Percentiles rank a stretch among this genome's conserved stretches.
phyloP scores from a whole-genome alignment of 2,797 vertebrate species.

The Melanotaenia nigrans region DNA sequence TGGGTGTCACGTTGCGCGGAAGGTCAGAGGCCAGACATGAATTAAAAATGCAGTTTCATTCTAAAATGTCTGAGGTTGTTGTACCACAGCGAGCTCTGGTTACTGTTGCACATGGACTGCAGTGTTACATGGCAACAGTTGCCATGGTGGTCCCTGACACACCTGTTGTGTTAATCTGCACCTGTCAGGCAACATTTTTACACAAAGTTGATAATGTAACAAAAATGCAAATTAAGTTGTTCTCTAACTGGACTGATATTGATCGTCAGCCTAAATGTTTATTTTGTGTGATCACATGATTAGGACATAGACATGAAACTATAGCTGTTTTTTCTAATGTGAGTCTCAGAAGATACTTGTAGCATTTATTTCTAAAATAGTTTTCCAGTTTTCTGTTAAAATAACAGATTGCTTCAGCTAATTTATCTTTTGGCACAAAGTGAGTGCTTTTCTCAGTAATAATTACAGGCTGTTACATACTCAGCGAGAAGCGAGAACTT shows the following conservation, averaged over 20 bases:
- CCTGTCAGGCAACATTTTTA: conserved; percentile 14
- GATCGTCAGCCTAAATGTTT: neutral
- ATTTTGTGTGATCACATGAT: neutral
- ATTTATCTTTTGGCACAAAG: no score
- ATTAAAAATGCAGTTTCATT: conserved; percentile 71
- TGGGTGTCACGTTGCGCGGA: conserved; percentile 65
- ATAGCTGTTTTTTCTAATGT: neutral
- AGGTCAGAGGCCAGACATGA: conserved; percentile 68
- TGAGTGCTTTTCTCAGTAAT: no score
- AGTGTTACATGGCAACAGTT: conserved; percentile 24
- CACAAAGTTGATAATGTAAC: conserved; percentile 1
- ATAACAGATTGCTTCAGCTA: no score
- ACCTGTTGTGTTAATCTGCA: conserved; percentile 2
- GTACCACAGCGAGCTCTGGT: conserved; percentile 40
- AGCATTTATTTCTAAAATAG: neutral
- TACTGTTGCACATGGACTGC: conserved; percentile 46
- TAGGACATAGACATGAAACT: neutral
- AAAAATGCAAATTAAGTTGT: neutral
- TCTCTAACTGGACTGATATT: neutral
- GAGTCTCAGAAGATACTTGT: neutral
- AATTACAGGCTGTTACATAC: no score
- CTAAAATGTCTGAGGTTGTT: conserved; percentile 23
- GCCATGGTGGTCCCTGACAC: conserved; percentile 9
- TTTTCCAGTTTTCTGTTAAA: neutral
- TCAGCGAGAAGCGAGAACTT: no score